Base-by-base conservation (phyloP, 1,140 invertebrate species). In the Hestina assimilis region DNA sequence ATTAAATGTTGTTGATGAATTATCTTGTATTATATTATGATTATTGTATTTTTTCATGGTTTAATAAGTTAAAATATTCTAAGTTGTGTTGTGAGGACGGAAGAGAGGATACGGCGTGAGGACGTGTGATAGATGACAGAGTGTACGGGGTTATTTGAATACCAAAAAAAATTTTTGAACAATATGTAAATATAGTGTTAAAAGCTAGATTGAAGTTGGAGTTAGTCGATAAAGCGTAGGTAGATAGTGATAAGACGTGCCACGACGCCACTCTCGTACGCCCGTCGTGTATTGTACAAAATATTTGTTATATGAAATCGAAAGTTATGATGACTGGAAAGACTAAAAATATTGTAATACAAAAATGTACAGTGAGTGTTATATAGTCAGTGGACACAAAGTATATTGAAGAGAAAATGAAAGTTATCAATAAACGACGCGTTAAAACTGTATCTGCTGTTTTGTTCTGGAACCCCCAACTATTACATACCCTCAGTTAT, bases 351-450 rank as follows among this genome's bases (percentile, higher is more conserved):
- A 85, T 85, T 86, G 82, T 87, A 85, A 84, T 83, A 85, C 83
- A 70, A 84, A 83, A 84, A 80, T 87, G 83, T 88, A 87, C 83
- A 88, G 85, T 86, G 83, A 84, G 83, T 88, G 83, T 88, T 88
- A 87, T 83, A 80, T 88, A 88, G 85, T 84, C 83, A 85, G 75
- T 86, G 83, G 82, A 85, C 83, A 87, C 83, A 84, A 87, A 83
- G 79, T 87, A 88, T 88, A 88, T 88, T 83, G 82, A 84, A 82
- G 66, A 80, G 74, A 77, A 84, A 56, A 67, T 80, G 80, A 74
- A 86, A 83, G 77, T 85, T 88, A 85, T 83, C 75, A 88, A 85
- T 86, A 88, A 88, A 86, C 79, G 77, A 83, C 76, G 80, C 76
- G 84, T 87, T 87, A 83, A 85, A 83, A 84, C 77, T 82, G 68